These are phyloP conservation scores for Anadara kagoshimensis DNA, from an alignment of 1,140 invertebrate genomes.

Conservation along the genomic window DNA sequence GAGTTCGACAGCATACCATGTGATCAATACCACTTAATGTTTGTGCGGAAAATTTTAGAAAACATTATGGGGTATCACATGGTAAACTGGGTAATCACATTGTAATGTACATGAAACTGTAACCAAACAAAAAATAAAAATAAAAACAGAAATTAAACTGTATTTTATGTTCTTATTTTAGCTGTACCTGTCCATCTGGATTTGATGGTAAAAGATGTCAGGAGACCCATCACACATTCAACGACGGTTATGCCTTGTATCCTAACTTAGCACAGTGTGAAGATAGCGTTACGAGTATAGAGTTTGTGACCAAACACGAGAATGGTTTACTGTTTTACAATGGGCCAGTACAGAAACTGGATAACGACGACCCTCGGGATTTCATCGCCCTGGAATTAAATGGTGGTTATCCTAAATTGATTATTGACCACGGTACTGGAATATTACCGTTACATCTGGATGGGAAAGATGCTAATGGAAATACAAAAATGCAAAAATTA, in stretches of 20 bases:
- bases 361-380: constrained; percentile 76
- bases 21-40: too few species aligned
- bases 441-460: constrained; percentile 91
- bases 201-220: constrained; percentile 97
- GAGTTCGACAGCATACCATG: too few species aligned
- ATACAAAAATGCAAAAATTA: constrained; percentile 80
- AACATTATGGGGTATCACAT: too few species aligned
- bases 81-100: too few species aligned
- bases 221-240: constrained; percentile 94
- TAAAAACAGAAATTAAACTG: background rate
- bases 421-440: constrained; percentile 96
- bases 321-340: constrained; percentile 97
- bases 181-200: constrained; percentile 91
- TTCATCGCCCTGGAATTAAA: constrained; percentile 95
- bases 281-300: constrained; percentile 93
- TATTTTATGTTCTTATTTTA: constrained; percentile 57
- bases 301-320: constrained; percentile 92
- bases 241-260: constrained; percentile 90
- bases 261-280: constrained; percentile 96
- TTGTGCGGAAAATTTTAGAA: too few species aligned
- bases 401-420: constrained; percentile 89
- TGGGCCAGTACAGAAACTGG: constrained; percentile 88
- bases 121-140: too few species aligned
- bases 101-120: too few species aligned
- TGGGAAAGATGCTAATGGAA: constrained; percentile 49